These are phyloP conservation scores for Rhizoglyphus robini DNA, from an alignment of 1,140 invertebrate genomes.

Conservation along the genomic window DNA sequence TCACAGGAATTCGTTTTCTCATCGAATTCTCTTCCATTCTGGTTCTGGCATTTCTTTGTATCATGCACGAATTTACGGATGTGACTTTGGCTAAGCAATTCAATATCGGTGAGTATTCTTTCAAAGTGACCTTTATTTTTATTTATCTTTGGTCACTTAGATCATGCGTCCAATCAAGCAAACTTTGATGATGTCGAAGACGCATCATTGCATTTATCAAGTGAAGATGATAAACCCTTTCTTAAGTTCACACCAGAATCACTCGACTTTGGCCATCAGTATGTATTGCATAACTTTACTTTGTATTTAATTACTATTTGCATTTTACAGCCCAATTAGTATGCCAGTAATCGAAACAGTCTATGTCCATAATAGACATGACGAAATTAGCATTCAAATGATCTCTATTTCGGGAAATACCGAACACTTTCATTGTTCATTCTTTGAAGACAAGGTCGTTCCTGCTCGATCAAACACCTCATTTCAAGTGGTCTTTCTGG, in stretches of 20 bases:
- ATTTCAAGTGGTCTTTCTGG: conserved; percentile 88
- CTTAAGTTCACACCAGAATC: conserved; percentile 17
- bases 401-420: conserved; percentile 73
- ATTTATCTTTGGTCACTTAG: background rate
- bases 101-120: conserved; percentile 3
- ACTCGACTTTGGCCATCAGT: conserved; percentile 16
- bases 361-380: conserved; percentile 59
- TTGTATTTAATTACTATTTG: background rate
- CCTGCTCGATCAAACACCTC: conserved; percentile 78
- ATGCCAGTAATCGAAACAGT: conserved; percentile 65
- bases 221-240: background rate
- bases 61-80: conserved; percentile 12
- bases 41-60: conserved; percentile 9
- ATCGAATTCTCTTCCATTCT: conserved; percentile 15
- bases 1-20: conserved; percentile 1
- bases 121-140: background rate
- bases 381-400: conserved; percentile 58
- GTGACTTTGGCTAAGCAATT: conserved; percentile 14
- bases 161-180: conserved; percentile 12
- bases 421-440: conserved; percentile 76
- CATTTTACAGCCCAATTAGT: conserved; percentile 52
- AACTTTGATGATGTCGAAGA: conserved; percentile 6
- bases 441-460: conserved; percentile 74
- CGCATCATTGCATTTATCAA: background rate
- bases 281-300: background rate